Conservation (phyloP, 2,113 vertebrate genomes). For the Polyodon spathula region DNA sequence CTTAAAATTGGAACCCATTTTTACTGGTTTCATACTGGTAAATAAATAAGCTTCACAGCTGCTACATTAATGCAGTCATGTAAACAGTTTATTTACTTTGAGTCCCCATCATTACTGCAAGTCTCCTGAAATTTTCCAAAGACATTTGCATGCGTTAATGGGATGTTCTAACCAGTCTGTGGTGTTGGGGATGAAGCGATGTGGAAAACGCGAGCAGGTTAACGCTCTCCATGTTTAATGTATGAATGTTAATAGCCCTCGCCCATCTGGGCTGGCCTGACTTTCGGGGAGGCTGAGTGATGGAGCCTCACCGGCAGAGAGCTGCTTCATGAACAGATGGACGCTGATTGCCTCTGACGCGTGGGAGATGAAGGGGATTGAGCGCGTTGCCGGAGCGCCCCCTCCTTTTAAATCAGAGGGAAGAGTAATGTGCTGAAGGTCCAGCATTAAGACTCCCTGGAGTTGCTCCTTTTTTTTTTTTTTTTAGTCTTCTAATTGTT, state of each 20-base stretch:
- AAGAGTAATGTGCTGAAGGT: neutral
- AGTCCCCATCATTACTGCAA: too few species aligned
- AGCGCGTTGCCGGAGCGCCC: too few species aligned
- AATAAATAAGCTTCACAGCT: too few species aligned
- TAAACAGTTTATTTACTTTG: too few species aligned
- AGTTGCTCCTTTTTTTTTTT: neutral
- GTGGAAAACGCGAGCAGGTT: slow-evolving; percentile 25
- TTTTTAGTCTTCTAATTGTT: neutral
- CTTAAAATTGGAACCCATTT: too few species aligned
- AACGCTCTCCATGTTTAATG: slow-evolving; percentile 49
- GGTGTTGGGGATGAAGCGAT: neutral
- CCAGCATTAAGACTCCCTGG: neutral
- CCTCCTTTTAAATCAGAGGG: too few species aligned
- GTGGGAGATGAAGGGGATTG: slow-evolving; percentile 7
- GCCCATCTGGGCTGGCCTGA: slow-evolving; percentile 41
- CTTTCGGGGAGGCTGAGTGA: slow-evolving; percentile 35
- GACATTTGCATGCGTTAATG: too few species aligned
- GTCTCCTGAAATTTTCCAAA: too few species aligned
- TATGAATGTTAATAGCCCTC: slow-evolving; percentile 41
- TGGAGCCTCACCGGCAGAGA: slow-evolving; percentile 36
- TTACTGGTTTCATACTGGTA: too few species aligned
- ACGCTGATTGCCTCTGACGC: slow-evolving; percentile 21
- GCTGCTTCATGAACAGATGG: slow-evolving; percentile 25
- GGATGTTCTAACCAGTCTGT: too few species aligned
- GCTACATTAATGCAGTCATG: too few species aligned